phyloP scores from a whole-genome alignment of 2,797 vertebrate species.

The Erpetoichthys calabaricus region DNA sequence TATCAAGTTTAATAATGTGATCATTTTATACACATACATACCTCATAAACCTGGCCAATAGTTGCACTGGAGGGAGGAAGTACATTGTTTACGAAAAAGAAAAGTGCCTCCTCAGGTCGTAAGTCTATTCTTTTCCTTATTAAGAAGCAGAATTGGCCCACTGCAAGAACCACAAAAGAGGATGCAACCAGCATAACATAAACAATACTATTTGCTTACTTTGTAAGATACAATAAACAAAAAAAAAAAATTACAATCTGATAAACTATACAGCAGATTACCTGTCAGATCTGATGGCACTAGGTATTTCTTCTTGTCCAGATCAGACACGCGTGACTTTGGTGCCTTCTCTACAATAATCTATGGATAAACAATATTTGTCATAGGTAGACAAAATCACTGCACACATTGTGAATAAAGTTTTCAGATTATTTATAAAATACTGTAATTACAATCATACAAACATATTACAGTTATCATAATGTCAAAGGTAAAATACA shows the following conservation, averaged over 20 bases:
- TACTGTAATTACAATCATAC: not conserved
- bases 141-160: conserved; percentile 48
- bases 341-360: conserved; percentile 55
- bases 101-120: conserved; percentile 43
- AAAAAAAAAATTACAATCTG: too few relatives aligned
- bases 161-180: conserved; percentile 18
- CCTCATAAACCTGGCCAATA: conserved; percentile 49
- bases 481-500: not conserved
- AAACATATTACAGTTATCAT: not conserved
- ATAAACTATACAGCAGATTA: conserved; percentile 12
- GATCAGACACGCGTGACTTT: conserved; percentile 54
- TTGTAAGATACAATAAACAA: too few relatives aligned
- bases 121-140: conserved; percentile 48
- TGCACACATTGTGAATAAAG: not conserved
- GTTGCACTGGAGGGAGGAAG: conserved; percentile 48
- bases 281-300: conserved; percentile 66
- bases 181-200: too few relatives aligned
- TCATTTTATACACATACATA: conserved; percentile 8
- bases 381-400: too few relatives aligned
- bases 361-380: conserved; percentile 19
- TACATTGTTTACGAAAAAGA: conserved; percentile 52
- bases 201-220: too few relatives aligned
- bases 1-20: too few relatives aligned
- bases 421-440: not conserved
- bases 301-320: conserved; percentile 67